These are phyloP conservation scores for Archocentrus centrarchus DNA, from an alignment of 2,113 vertebrate species.

Conservation along the genomic window DNA sequence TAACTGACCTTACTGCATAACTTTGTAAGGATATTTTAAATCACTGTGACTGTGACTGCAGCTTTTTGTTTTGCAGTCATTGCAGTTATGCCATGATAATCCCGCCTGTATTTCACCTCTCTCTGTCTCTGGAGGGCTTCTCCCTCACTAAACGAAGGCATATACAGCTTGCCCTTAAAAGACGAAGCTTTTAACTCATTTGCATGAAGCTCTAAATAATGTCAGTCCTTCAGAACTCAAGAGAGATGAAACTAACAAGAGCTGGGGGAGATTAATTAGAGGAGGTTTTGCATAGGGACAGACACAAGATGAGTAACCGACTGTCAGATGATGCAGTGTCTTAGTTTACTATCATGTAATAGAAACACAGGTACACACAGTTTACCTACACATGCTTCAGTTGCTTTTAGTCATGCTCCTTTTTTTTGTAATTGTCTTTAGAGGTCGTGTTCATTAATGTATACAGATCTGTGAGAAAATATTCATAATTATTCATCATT, in stretches of 20 bases:
- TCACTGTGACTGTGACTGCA: not conserved
- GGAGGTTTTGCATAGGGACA: constrained; percentile 33
- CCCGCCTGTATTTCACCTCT: not conserved
- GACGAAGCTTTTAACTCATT: constrained; percentile 53
- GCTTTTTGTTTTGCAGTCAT: constrained; percentile 3
- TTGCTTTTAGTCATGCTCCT: not conserved
- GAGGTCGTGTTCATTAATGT: not conserved
- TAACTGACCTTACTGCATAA: not conserved
- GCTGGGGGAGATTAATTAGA: constrained; percentile 58
- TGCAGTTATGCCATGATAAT: not conserved
- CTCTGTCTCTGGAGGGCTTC: constrained; percentile 19
- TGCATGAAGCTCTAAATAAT: constrained; percentile 74
- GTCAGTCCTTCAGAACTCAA: constrained; percentile 66
- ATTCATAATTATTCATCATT: not conserved
- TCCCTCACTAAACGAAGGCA: constrained; percentile 12
- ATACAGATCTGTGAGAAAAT: not conserved
- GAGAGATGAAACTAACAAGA: constrained; percentile 59
- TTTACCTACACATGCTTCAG: not conserved
- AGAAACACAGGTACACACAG: not conserved
- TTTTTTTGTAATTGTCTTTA: not conserved
- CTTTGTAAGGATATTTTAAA: not conserved
- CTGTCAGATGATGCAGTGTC: not conserved
- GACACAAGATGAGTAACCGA: constrained; percentile 34
- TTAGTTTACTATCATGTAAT: constrained; percentile 3
- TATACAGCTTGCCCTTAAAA: constrained; percentile 48